Percentiles rank a stretch among this genome's conserved stretches.
Evolutionary conservation across 2,888 invertebrate species (phyloP).

Genomic region (Brachyptera risi): DNA sequence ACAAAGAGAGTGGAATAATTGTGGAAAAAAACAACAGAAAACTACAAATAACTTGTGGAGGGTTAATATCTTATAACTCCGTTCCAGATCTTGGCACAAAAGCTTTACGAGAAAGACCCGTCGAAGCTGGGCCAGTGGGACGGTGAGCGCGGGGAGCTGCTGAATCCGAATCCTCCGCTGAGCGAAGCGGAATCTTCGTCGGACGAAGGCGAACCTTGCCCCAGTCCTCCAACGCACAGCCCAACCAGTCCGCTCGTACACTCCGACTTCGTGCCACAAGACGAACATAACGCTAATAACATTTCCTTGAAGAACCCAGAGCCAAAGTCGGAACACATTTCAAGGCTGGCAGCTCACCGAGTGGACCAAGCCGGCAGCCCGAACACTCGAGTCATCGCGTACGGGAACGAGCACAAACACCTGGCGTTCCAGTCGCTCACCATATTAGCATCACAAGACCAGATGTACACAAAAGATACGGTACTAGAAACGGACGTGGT

Average conservation of each 20-base stretch:
- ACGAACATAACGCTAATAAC: conserved; percentile 7
- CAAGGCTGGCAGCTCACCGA: too few species aligned
- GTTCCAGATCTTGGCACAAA: conserved; percentile 71
- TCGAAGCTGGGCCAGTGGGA: conserved; percentile 66
- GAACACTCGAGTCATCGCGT: background rate
- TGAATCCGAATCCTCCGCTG: conserved; percentile 20
- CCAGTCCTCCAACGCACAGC: conserved; percentile 15
- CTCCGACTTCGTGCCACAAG: conserved; percentile 4
- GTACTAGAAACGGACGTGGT: background rate
- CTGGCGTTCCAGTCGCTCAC: too few species aligned
- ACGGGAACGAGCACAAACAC: too few species aligned
- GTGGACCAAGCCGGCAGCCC: background rate
- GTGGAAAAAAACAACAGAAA: too few species aligned
- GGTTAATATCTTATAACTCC: background rate
- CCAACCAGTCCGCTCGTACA: background rate
- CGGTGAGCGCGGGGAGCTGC: conserved; percentile 23
- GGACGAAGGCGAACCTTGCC: conserved; percentile 29
- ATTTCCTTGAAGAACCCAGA: conserved; percentile 6
- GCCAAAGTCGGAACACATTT: background rate
- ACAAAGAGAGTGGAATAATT: too few species aligned
- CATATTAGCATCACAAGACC: too few species aligned
- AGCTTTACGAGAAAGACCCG: conserved; percentile 76
- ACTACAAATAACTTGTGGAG: background rate
- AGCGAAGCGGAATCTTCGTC: conserved; percentile 30
- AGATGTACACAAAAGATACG: background rate